Evolutionary conservation across 1,140 invertebrate species (phyloP), one percentile per base, ranked within the genome.

Genomic region (Aphaenogaster floridana): DNA sequence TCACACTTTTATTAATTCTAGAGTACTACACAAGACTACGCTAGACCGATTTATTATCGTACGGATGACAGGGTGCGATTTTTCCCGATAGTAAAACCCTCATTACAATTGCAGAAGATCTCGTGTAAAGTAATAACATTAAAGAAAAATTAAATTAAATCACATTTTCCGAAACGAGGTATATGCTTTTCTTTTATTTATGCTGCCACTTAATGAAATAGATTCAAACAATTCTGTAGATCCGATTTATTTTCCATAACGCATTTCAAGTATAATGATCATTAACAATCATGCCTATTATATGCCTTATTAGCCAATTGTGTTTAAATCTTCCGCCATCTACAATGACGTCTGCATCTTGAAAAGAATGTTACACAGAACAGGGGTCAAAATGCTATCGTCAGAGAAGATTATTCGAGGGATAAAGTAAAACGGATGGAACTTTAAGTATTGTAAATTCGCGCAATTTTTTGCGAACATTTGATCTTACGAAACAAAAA

Each of bases 211-310:
- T n/a, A 81, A 57, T 71, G 5, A 81, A 71, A 57, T 72, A 71
- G 9, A 81, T 78, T 45, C n/a, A 9, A 66, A 66, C 15, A 76
- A 28, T 86, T 90, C 52, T 88, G 72, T 80, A 88, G 71, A 88
- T 90, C 57, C 72, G 80, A 86, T 91, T 91, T 91, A 91, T 91
- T 91, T 86, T 88, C 76, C 77, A 71, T 83, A 89, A 91, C 86
- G 89, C 80, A 89, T 91, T 78, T 89, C 88, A 91, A 91, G 90
- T 78, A 88, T 91, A 89, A 89, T 83, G 84, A 84, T 88, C 39
- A 72, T 72, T 83, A 91, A 91, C 86, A 91, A 81, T 76, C 72
- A 77, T 86, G 34, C 80, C 90, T 86, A 66, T 79, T 59, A 36
- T 72, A 13, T 63, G 90, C 50, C 63, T 69, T 72, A 81, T 71